Conservation (phyloP, 2,797 vertebrate genomes). For the Gallinago solitaria region DNA sequence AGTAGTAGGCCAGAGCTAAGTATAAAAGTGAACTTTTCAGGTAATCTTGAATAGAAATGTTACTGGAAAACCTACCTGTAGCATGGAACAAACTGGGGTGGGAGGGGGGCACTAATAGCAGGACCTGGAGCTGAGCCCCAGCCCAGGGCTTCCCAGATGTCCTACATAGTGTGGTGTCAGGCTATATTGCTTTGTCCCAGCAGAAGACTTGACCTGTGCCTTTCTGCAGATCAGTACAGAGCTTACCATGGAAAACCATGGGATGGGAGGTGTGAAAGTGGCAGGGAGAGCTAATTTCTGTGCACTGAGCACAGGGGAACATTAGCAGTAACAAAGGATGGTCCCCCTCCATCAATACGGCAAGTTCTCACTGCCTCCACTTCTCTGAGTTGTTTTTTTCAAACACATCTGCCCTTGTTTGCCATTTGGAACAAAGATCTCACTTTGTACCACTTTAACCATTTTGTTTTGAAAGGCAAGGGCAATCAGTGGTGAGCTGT, state of each 20-base stretch:
- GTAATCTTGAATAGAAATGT: not conserved
- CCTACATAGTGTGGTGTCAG: not conserved
- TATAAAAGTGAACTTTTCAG: not conserved
- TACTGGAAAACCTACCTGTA: not conserved
- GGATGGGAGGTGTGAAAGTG: not conserved
- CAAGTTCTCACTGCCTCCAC: fast-evolving
- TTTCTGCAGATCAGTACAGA: not conserved
- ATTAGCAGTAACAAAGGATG: not conserved
- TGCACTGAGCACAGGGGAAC: fast-evolving
- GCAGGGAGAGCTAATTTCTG: not conserved
- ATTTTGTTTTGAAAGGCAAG: not conserved
- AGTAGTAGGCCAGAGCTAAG: not conserved
- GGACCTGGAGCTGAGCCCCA: not conserved
- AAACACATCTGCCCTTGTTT: not conserved
- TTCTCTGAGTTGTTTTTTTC: not conserved
- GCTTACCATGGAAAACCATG: not conserved
- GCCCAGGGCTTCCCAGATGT: not conserved
- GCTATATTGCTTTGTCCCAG: not conserved
- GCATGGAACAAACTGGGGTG: not conserved
- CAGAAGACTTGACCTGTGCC: not conserved
- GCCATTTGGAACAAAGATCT: fast-evolving
- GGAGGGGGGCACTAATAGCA: not conserved
- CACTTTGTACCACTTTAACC: not conserved
- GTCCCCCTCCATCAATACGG: fast-evolving
- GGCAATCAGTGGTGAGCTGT: fast-evolving